A percentile compares a stretch with the other conserved stretches of the same genome.
These are phyloP conservation scores for Phenacoccus solenopsis DNA, from an alignment of 1,140 invertebrate genomes.

Conservation along the genomic window DNA sequence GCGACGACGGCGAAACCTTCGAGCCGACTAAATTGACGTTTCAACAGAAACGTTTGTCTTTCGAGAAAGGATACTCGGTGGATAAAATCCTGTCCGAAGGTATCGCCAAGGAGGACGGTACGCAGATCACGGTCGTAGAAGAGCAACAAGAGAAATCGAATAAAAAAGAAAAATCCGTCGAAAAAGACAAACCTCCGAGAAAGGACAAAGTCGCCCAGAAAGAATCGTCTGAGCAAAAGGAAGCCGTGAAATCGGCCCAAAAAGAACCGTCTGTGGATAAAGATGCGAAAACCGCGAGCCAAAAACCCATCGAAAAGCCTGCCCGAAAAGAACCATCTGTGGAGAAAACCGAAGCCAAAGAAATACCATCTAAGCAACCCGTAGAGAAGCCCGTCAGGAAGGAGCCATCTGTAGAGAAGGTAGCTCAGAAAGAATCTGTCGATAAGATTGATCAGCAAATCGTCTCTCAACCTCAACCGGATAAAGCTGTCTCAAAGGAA, in stretches of 20 bases:
- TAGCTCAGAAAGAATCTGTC: not conserved
- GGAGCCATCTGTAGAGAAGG: not conserved
- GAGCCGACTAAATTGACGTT: slow-evolving; percentile 24
- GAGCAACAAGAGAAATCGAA: not conserved
- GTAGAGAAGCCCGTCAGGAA: not conserved
- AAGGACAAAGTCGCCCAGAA: too few species aligned
- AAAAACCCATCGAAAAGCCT: too few species aligned
- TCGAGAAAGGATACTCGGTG: slow-evolving; percentile 26
- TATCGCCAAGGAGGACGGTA: not conserved
- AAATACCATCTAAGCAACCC: not conserved
- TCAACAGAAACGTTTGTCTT: slow-evolving; percentile 28
- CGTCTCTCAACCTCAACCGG: too few species aligned
- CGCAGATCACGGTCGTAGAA: not conserved
- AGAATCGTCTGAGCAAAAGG: not conserved
- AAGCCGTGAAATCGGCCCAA: too few species aligned
- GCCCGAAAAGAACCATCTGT: not conserved
- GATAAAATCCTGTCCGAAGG: slow-evolving; percentile 20
- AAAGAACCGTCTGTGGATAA: too few species aligned
- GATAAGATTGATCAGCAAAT: too few species aligned
- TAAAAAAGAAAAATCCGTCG: not conserved
- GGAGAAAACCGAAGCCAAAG: too few species aligned
- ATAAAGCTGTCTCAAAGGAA: not conserved
- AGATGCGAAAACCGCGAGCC: too few species aligned
- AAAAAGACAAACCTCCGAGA: too few species aligned
- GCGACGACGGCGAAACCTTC: slow-evolving; percentile 11